Evolutionary conservation across 2,113 vertebrate genomes (phyloP), one percentile per base, ranked within the genome.

Genomic region (Rhabdornis inornatus): DNA sequence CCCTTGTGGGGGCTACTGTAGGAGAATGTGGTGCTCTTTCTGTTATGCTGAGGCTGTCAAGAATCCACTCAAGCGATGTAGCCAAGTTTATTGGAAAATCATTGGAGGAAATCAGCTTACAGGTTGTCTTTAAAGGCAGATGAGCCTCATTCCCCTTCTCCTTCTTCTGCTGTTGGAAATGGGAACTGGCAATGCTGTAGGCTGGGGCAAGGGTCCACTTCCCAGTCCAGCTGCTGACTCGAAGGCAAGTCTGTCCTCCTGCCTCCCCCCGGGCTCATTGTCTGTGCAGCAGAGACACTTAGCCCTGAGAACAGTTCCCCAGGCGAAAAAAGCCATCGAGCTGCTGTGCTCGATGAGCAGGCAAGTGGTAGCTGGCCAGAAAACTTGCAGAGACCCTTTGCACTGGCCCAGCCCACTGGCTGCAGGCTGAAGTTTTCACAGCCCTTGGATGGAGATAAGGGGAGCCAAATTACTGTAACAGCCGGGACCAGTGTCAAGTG

Each of bases 21-120:
- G 44, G 39, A 45, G 40, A 86, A 59, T 30, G 33, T 21, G 37
- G 22, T 93, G 86, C 88, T 83, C 92, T 96, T 94, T 92, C 88
- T 79, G 37, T 89, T 92, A 50, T 44, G 61, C 60, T 92, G 83
- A 89, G n/a, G 60, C 93, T 96, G 90, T 94, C 95, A 90, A 87
- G 95, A 93, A 92, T 42, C 56, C 86, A 39, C 86, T 93, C 88
- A 70, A 89, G 93, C 23, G 3, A 53, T 81, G 47, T 71, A 92
- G 60, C 50, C 76, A 87, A 89, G 83, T 84, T 92, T 93, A 96
- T 93, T 83, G 92, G 76, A 96, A 97, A 97, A 96, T 74, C 83
- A 71, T 85, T 63, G 49, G 72, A 95, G 90, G 78, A 92, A 95
- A 96, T 91, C 81, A 88, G 77, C 75, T 90, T 24, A 3, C 4